These are phyloP conservation scores for Pterophyllum scalare DNA, from an alignment of 2,113 vertebrate species.

Conservation along the genomic window DNA sequence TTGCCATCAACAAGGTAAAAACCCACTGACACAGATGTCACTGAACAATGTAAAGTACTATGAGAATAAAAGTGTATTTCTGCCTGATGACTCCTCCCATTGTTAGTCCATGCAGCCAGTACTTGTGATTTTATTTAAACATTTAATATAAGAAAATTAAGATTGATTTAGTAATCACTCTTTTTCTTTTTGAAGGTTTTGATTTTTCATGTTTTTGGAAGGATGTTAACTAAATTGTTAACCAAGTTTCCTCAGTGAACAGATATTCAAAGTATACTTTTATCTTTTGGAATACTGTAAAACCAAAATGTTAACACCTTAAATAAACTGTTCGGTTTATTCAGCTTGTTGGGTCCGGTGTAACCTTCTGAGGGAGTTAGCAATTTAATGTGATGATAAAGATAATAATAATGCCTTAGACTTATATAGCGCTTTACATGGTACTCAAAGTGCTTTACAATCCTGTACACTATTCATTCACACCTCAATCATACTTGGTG, in stretches of 20 bases:
- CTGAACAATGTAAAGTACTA: not conserved
- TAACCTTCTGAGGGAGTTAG: not conserved
- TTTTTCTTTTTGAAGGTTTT: not conserved
- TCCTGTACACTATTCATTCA: too few species aligned
- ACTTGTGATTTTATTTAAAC: not conserved
- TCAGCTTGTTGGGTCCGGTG: not conserved
- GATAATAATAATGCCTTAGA: too few species aligned
- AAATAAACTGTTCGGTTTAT: not conserved
- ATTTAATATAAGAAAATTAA: not conserved
- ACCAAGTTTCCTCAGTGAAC: not conserved
- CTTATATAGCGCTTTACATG: too few species aligned
- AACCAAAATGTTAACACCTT: not conserved
- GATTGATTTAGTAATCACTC: not conserved
- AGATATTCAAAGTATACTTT: not conserved
- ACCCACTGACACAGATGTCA: not conserved
- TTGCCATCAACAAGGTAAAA: constrained; percentile 97
- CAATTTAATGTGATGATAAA: not conserved
- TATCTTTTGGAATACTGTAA: not conserved
- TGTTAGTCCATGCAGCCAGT: not conserved
- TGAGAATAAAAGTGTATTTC: not conserved
- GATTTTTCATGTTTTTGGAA: not conserved
- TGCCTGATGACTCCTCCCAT: not conserved
- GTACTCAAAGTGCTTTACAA: too few species aligned
- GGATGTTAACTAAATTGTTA: not conserved
- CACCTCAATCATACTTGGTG: too few species aligned